Evolutionary conservation across 2,888 invertebrate species (phyloP).

Genomic region (Polyommatus iphigenia): DNA sequence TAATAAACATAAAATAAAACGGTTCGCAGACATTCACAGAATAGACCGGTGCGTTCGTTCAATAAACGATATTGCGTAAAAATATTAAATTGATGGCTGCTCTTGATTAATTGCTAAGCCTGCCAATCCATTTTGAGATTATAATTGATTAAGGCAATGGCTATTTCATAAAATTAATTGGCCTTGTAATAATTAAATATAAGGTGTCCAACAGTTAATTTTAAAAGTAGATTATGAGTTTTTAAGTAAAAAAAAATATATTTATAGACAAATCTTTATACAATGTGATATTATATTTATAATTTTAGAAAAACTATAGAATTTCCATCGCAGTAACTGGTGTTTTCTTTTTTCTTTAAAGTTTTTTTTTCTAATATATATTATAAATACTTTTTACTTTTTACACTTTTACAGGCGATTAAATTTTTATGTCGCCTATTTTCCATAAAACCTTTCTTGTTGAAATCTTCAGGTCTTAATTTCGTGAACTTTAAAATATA

Average conservation of each 20-base stretch:
- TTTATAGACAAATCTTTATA: too few species aligned
- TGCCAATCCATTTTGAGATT: background rate
- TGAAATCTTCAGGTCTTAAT: background rate
- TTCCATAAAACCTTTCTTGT: background rate
- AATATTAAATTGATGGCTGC: background rate
- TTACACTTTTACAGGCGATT: background rate
- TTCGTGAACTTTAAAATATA: background rate
- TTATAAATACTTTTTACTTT: too few species aligned
- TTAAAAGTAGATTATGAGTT: too few species aligned
- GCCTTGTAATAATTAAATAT: background rate
- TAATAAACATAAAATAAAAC: background rate
- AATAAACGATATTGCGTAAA: background rate
- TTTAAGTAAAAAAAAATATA: too few species aligned
- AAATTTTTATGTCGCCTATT: background rate
- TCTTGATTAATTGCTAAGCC: background rate
- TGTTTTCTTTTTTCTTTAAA: too few species aligned
- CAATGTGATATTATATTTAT: too few species aligned
- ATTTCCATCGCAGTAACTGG: too few species aligned
- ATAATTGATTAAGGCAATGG: background rate
- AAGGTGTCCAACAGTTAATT: background rate
- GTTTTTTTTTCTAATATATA: background rate
- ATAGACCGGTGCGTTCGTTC: background rate
- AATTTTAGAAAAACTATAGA: too few species aligned
- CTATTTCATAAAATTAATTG: background rate
- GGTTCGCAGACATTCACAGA: background rate